Evolutionary conservation across 2,888 invertebrate genomes (phyloP), one percentile per base, ranked within the genome.

Genomic region (Drosophila setosimentum): DNA sequence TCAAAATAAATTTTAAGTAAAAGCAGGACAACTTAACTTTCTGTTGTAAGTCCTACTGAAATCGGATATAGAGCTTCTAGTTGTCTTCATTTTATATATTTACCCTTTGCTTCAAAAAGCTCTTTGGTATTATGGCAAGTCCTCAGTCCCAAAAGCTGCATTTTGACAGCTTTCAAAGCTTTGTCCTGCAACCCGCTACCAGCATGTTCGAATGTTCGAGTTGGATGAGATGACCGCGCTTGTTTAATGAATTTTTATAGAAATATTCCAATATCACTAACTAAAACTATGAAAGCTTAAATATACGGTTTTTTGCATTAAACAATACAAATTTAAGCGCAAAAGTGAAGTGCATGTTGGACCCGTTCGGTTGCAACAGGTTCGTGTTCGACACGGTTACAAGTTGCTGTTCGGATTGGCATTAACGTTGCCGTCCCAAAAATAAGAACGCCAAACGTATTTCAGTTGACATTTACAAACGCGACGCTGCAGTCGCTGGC

Each of bases 391-490:
- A 61, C 8, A 21, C 40, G 42, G 11, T 29, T 10, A 65, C 37
- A 57, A n/a, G 74, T 65, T 75, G 69, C n/a, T 21, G 55, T 48
- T 50, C 50, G 21, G 18, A 45, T 21, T 35, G 24, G 37, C 45
- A 32, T 32, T 61, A 49, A 45, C 50, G 37, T 7, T 54, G 71
- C 57, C 45, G 58, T 58, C 40, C 45, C 58, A 51, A 69, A 45
- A 21, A 21, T 24, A 24, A 21, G 21, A 24, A 69, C 63, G 57
- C 30, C 65, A 68, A 18, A 37, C 37, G 7, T 37, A 37, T 62
- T 63, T 78, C 81, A 84, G 84, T 84, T 86, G 81, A 86, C 83
- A 76, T 86, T 84, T 81, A 69, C 67, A 78, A 83, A 53, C 82
- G 81, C 74, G 70, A 73, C 81, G 75, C 67, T 66, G 73, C 66